A percentile compares a stretch with the other conserved stretches of the same genome.
These are phyloP conservation scores for Nyctibius grandis DNA, from an alignment of 2,797 vertebrate genomes.

Conservation along the genomic window DNA sequence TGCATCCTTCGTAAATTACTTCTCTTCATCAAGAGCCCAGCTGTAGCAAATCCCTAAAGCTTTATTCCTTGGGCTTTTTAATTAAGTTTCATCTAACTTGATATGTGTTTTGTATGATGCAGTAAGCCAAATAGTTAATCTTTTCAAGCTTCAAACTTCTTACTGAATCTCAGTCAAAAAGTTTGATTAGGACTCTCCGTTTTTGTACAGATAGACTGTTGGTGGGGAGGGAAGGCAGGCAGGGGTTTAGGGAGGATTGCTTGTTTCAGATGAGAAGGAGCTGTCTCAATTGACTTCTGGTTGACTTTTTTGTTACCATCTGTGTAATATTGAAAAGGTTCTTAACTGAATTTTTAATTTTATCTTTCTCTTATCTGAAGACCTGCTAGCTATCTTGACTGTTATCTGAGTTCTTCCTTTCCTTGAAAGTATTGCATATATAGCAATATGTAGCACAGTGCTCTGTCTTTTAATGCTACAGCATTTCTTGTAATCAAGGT, in stretches of 20 bases:
- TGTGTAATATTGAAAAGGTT: background rate
- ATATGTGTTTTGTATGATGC: background rate
- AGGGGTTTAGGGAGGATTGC: background rate
- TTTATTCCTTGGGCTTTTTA: background rate
- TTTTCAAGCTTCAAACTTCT: background rate
- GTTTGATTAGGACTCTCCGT: background rate
- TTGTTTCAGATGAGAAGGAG: background rate
- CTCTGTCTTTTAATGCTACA: background rate
- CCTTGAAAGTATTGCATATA: background rate
- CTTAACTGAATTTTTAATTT: background rate
- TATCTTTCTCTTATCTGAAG: background rate
- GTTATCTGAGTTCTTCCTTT: background rate
- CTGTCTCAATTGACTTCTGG: background rate
- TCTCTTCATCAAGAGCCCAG: background rate
- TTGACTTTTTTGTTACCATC: background rate
- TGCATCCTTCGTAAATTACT: background rate
- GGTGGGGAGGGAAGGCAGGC: background rate
- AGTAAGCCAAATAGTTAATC: background rate
- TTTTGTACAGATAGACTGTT: background rate
- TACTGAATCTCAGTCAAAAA: background rate
- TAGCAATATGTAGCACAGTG: background rate
- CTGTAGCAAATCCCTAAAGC: background rate
- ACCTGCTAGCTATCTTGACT: background rate
- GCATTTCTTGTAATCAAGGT: background rate
- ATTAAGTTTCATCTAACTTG: background rate